Evolutionary conservation across 2,888 invertebrate species (phyloP), one percentile per base, ranked within the genome.

Genomic region (Dichetophora obliterata): DNA sequence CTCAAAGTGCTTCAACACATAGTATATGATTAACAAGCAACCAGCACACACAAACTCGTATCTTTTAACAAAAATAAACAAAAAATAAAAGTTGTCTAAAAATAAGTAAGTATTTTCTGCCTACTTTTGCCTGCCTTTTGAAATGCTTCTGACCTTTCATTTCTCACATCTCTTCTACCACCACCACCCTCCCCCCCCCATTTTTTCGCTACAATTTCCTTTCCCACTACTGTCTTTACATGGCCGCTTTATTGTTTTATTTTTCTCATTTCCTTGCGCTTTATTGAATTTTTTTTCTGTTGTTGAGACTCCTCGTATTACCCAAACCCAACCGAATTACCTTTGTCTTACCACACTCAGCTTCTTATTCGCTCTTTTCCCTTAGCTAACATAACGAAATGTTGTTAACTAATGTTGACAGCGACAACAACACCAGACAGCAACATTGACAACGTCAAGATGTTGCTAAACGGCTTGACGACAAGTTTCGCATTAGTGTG

Each of bases 311-410:
- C 54, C 61, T 27, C 1, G 31, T 24, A 27, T 16, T 31, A 16
- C 54, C 27, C 16, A 5, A 14, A 27, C 11, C n/a, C 59, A 63
- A 31, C 31, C 31, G 16, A 14, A 34, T 54, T 9, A 34, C 63
- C 34, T 63, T n/a, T 63, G 31, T 63, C 63, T 63, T 63, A n/a
- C 27, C 63, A 8, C 63, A 63, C 34, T 63, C 63, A 63, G 16
- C 63, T 63, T 34, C 22, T 43, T 43, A n/a, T 66, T 5, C 19
- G 14, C 2, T 65, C 37, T 65, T 8, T 65, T 54, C 9, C 19
- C 54, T 22, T 54, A 6, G 19, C n/a, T 22, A 19, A 54, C 54
- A 43, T 43, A 54, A 34, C 19, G 22, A 22, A n/a, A 66, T 66
- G 8, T 43, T 66, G 31, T 66, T 66, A 22, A 16, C 16, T 37